A percentile compares a stretch with the other conserved stretches of the same genome.
Conservation (phyloP, 1,140 invertebrate genomes). For the Drosophila pachea region DNA sequence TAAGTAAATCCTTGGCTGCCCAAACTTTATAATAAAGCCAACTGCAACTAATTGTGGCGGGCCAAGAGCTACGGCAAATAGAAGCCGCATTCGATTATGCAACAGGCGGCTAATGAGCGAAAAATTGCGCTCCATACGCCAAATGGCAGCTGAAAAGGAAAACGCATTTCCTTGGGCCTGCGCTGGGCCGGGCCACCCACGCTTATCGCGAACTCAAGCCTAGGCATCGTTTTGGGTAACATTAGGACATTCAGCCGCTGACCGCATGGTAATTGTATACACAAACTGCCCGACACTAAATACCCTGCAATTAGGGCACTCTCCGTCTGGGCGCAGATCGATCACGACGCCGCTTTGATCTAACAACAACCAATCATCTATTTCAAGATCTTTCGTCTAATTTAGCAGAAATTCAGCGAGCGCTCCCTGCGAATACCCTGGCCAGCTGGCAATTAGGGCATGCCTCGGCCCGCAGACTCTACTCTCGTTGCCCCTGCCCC, state of each 20-base stretch:
- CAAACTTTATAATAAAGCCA: conserved; percentile 40
- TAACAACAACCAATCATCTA: neutral
- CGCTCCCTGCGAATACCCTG: conserved; percentile 36
- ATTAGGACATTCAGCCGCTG: conserved; percentile 46
- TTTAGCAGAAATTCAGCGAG: conserved; percentile 59
- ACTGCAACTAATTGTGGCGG: conserved; percentile 16
- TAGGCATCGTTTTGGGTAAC: conserved; percentile 52
- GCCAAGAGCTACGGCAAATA: no score
- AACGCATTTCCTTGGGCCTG: no score
- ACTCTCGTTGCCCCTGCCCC: no score
- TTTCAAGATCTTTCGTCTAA: conserved; percentile 43
- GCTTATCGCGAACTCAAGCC: conserved; percentile 13
- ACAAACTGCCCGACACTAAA: conserved; percentile 24
- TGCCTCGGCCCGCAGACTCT: neutral
- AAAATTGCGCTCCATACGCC: no score
- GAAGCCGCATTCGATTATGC: no score
- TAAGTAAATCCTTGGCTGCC: conserved; percentile 52
- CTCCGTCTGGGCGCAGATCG: conserved; percentile 47
- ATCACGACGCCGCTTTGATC: conserved; percentile 46
- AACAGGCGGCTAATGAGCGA: no score
- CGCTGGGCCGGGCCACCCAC: conserved; percentile 65
- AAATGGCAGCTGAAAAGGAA: no score
- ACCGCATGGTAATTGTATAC: conserved; percentile 67
- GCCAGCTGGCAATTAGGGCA: conserved; percentile 56
- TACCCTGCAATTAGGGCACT: conserved; percentile 46